These are phyloP conservation scores for Aspidoscelis tigris DNA, from an alignment of 2,113 vertebrate genomes.

Conservation along the genomic window DNA sequence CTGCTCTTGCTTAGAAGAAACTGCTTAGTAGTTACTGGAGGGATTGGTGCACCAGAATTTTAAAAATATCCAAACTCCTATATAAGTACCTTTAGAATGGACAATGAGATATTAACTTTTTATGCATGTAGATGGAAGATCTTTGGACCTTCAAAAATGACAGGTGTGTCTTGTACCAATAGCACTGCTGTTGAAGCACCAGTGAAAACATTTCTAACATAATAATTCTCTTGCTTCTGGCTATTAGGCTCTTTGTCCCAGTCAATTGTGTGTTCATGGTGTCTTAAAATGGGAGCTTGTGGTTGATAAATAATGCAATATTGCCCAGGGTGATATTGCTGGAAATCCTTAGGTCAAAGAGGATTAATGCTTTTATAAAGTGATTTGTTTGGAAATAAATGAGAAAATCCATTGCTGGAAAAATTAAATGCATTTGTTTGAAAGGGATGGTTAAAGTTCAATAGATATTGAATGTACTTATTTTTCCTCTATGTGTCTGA, in stretches of 20 bases:
- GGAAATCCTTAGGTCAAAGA: constrained; percentile 60
- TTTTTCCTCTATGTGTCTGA: neutral
- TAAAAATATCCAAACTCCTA: no score
- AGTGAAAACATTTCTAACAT: no score
- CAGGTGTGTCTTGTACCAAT: no score
- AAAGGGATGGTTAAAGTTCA: neutral
- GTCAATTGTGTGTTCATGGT: neutral
- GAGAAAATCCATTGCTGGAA: constrained; percentile 11
- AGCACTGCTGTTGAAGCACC: no score
- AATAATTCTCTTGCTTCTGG: neutral
- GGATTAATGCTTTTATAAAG: constrained; percentile 60
- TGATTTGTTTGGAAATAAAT: constrained; percentile 46
- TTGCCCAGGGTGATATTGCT: constrained; percentile 45
- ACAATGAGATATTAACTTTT: no score
- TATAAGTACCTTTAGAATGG: no score
- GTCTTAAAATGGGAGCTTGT: constrained; percentile 59
- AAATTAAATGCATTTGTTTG: neutral
- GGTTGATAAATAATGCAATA: constrained; percentile 69
- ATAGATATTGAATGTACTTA: neutral
- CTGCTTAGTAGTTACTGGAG: no score
- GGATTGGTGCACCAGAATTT: no score
- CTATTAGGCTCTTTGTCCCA: neutral
- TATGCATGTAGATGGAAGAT: no score
- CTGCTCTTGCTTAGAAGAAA: no score
- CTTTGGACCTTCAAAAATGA: no score